These are phyloP conservation scores for Eumerus sabulonum DNA, from an alignment of 2,888 invertebrate species.

Conservation along the genomic window DNA sequence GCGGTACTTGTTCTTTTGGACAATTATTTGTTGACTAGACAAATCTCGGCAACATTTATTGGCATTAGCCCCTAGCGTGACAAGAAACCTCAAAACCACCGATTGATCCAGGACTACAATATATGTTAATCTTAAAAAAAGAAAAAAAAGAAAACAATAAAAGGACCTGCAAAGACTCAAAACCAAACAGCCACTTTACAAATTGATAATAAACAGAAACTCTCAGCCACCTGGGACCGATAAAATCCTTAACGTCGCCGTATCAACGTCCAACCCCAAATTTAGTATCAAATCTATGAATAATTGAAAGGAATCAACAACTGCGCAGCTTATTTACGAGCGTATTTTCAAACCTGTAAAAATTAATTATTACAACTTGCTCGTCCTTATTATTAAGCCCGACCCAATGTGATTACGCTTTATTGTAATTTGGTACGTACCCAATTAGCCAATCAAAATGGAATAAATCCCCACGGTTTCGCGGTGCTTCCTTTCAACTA, in stretches of 20 bases:
- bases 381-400: slow-evolving; percentile 22
- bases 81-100: no score
- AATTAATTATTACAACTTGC: slow-evolving; percentile 58
- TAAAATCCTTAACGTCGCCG: slow-evolving; percentile 30
- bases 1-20: no score
- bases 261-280: background rate
- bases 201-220: no score
- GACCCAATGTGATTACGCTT: slow-evolving; percentile 50
- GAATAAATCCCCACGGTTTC: slow-evolving; percentile 53
- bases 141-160: no score
- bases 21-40: no score
- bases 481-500: background rate
- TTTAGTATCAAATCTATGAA: slow-evolving; percentile 43
- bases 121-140: no score
- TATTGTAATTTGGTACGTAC: background rate
- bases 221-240: slow-evolving; percentile 37
- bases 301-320: slow-evolving; percentile 60
- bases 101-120: no score
- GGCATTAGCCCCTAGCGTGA: no score
- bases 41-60: no score
- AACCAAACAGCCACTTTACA: no score
- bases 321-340: slow-evolving; percentile 39
- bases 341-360: slow-evolving; percentile 15
- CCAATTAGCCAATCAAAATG: slow-evolving; percentile 56
- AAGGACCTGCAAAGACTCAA: no score